Conservation (phyloP, 2,113 vertebrate genomes). For the Sigmodon hispidus region DNA sequence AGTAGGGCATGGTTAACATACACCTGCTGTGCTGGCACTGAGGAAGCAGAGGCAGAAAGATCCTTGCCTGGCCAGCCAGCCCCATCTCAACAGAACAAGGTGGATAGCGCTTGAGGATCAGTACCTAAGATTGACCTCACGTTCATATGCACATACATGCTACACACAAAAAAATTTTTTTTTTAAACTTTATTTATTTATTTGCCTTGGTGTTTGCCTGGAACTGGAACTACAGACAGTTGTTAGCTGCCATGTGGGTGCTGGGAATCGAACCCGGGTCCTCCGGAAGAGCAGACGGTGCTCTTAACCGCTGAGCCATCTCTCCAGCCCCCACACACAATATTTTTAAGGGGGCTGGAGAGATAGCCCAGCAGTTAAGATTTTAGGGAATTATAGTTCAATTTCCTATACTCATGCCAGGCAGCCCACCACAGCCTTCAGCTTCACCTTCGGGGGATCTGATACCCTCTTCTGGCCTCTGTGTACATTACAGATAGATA, state of each 20-base stretch:
- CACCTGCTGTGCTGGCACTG: background rate
- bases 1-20: background rate
- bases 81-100: background rate
- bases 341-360: background rate
- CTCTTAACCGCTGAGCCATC: no score
- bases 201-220: no score
- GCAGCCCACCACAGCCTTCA: background rate
- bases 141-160: background rate
- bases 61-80: background rate
- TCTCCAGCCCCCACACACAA: no score
- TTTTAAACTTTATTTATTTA: no score
- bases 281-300: no score
- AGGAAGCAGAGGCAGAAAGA: background rate
- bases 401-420: no score
- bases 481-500: background rate
- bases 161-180: background rate
- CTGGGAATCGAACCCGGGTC: no score
- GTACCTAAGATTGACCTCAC: background rate
- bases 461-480: background rate
- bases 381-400: background rate
- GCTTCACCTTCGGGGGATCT: background rate
- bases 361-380: background rate
- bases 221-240: no score
- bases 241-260: no score
- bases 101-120: background rate